A percentile compares a stretch with the other conserved stretches of the same genome.
These are phyloP conservation scores for Hydrocynus forskahlii DNA, from an alignment of 2,797 vertebrate genomes.

Conservation along the genomic window DNA sequence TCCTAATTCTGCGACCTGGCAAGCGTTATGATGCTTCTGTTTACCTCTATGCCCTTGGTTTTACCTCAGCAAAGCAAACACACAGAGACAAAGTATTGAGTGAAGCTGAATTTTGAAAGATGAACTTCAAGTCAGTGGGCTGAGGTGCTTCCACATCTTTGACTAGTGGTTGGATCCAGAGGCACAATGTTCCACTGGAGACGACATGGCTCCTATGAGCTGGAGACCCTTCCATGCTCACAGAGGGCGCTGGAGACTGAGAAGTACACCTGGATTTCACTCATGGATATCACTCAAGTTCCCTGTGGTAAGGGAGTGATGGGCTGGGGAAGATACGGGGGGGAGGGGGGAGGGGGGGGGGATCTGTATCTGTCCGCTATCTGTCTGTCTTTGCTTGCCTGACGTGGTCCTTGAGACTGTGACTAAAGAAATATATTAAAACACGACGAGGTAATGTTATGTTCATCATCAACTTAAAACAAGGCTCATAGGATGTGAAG, in stretches of 20 bases:
- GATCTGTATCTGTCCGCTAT: not conserved
- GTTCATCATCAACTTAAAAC: not conserved
- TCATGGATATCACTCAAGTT: conserved; percentile 83
- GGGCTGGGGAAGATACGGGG: not conserved
- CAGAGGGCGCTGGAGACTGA: conserved; percentile 75
- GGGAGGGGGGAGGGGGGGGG: too few relatives aligned
- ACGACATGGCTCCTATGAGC: conserved; percentile 87
- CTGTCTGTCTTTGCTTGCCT: not conserved
- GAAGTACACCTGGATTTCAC: conserved; percentile 89
- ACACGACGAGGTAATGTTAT: too few relatives aligned
- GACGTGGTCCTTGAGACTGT: not conserved
- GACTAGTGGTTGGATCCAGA: conserved; percentile 7
- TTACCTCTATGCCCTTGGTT: conserved; percentile 16
- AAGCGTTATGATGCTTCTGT: not conserved
- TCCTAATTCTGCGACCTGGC: not conserved
- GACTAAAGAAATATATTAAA: not conserved
- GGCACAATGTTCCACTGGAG: conserved; percentile 90
- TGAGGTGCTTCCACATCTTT: conserved; percentile 19
- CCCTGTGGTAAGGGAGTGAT: conserved; percentile 80
- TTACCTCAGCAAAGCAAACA: conserved; percentile 15
- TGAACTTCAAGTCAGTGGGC: not conserved
- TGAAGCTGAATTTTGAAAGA: not conserved
- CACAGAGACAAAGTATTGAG: not conserved
- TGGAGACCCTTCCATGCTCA: conserved; percentile 80
- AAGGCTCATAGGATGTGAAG: too few relatives aligned